Conservation (phyloP, 2,797 vertebrate species). For the Neosilurus mollespiculum region DNA sequence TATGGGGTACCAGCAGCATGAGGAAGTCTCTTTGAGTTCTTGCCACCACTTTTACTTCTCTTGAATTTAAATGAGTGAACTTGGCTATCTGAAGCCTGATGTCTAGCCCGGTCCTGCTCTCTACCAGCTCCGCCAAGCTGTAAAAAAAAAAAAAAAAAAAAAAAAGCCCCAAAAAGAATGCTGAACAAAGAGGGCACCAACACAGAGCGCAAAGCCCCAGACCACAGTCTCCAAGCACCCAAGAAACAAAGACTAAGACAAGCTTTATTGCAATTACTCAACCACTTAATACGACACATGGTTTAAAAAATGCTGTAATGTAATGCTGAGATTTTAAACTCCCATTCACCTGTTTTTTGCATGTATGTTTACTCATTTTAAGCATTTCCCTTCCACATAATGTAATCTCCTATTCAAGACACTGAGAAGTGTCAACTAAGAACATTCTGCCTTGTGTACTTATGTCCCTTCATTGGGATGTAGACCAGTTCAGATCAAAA, state of each 20-base stretch:
- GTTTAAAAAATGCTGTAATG: constrained; percentile 4
- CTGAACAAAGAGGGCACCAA: constrained; percentile 64
- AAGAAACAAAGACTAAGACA: constrained; percentile 35
- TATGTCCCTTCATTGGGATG: constrained; percentile 4
- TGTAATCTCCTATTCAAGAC: constrained; percentile 3
- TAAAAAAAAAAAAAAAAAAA: constrained; percentile 8
- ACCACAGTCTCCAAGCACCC: constrained; percentile 57
- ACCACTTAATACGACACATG: background rate
- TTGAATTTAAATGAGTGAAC: constrained; percentile 84
- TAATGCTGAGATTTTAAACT: background rate
- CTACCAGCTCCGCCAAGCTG: constrained; percentile 34
- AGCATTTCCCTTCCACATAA: constrained; percentile 13
- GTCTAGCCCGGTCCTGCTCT: constrained; percentile 61
- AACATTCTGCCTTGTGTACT: constrained; percentile 4
- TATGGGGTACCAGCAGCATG: constrained; percentile 9
- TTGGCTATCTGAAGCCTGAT: constrained; percentile 75
- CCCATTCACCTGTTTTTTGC: constrained; percentile 1
- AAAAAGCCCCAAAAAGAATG: constrained; percentile 59
- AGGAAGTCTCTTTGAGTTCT: constrained; percentile 37
- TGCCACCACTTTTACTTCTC: constrained; percentile 37
- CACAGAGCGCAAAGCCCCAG: constrained; percentile 66
- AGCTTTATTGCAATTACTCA: constrained; percentile 17
- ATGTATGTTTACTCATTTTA: background rate
- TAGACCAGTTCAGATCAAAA: constrained; percentile 35
- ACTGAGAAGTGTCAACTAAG: constrained; percentile 25